A percentile compares a stretch with the other conserved stretches of the same genome.
phyloP scores from a whole-genome alignment of 23 tunicate species.

The Halocynthia aurantium region DNA sequence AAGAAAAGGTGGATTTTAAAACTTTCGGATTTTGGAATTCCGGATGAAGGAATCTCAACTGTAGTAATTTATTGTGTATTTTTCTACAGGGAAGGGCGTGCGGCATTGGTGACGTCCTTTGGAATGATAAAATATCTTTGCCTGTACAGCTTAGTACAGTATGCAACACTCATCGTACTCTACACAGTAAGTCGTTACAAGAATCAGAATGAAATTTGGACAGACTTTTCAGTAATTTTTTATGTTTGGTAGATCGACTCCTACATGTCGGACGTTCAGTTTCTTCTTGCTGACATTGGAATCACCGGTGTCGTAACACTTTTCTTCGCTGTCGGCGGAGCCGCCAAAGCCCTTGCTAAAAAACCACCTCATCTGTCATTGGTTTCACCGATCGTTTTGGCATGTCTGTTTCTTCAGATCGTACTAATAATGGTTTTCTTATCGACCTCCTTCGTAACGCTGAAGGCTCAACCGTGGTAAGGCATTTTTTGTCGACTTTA shows the following conservation, averaged over 20 bases:
- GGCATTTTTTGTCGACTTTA: no score
- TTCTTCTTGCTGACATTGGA: slow-evolving; percentile 8
- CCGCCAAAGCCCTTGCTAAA: slow-evolving; percentile 4
- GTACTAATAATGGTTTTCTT: neutral
- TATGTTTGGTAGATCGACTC: slow-evolving; percentile 6
- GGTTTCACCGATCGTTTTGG: slow-evolving; percentile 19
- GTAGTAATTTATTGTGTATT: neutral
- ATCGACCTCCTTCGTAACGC: slow-evolving; percentile 2
- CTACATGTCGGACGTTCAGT: slow-evolving; percentile 13
- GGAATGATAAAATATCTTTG: slow-evolving; percentile 28
- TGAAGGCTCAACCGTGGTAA: neutral
- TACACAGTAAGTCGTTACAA: slow-evolving; percentile 10
- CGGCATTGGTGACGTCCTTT: slow-evolving; percentile 23
- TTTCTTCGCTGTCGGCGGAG: slow-evolving; percentile 25
- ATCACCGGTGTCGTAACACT: slow-evolving; percentile 1
- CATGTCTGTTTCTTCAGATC: slow-evolving; percentile 21
- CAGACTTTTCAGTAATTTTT: neutral
- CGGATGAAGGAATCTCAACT: no score
- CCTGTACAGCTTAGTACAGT: slow-evolving; percentile 16
- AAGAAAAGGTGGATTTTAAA: no score
- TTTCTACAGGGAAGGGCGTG: slow-evolving; percentile 13
- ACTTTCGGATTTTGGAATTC: no score
- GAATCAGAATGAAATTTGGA: neutral
- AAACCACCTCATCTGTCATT: slow-evolving; percentile 13
- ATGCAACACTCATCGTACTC: slow-evolving; percentile 5